These are phyloP conservation scores for Amphimedon queenslandica DNA, from an alignment of 37 sponge, comb jelly and placozoan genomes.

Conservation along the genomic window DNA sequence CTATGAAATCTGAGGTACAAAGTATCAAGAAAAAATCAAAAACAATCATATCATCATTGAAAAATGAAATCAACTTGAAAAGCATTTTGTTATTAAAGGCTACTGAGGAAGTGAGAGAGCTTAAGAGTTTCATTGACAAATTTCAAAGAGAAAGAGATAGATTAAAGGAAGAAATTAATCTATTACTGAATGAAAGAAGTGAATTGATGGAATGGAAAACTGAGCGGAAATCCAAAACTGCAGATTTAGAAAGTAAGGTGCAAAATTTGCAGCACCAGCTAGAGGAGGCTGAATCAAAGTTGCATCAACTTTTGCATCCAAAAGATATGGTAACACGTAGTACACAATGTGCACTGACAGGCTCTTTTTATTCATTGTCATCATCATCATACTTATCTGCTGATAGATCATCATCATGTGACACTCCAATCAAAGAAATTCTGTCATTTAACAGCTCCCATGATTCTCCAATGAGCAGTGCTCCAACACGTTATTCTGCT, in stretches of 20 bases:
- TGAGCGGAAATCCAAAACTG: background rate
- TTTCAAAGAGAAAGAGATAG: background rate
- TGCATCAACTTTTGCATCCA: background rate
- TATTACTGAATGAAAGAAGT: background rate
- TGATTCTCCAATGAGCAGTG: background rate
- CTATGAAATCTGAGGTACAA: constrained; percentile 30
- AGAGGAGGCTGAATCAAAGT: background rate
- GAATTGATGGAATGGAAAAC: background rate
- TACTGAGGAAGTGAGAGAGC: constrained; percentile 6
- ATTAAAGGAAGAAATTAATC: background rate
- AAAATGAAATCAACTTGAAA: constrained; percentile 28
- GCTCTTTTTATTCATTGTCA: background rate
- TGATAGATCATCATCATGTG: background rate
- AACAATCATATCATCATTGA: constrained; percentile 16
- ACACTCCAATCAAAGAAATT: background rate
- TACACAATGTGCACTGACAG: background rate
- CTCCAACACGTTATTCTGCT: background rate
- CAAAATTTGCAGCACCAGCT: background rate
- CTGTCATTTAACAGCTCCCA: background rate
- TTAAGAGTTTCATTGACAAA: background rate
- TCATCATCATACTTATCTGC: background rate
- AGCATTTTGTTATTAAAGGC: constrained; percentile 17
- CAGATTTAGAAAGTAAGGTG: background rate
- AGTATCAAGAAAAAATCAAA: constrained; percentile 32
- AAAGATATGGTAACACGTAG: background rate